Base-by-base conservation (phyloP, 2,113 vertebrate species). In the Rana temporaria region DNA sequence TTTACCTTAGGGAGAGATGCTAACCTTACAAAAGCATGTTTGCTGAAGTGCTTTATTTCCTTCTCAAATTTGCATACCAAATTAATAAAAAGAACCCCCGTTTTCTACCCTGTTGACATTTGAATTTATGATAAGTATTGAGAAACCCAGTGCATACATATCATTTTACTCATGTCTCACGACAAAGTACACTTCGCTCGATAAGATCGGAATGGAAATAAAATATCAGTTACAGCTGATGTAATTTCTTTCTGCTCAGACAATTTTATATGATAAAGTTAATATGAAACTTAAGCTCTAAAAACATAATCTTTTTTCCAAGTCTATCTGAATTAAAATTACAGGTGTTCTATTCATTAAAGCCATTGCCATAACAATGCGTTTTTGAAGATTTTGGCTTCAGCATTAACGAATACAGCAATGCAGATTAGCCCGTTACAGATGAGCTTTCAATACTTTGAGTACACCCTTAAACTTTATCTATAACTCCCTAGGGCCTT, bases 21-120 rank as follows among this genome's bases (percentile, higher is more conserved):
- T 83, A 83, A 83, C 63, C 53, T 76, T 83, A 83, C 72, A 68
- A 82, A 75, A 67, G 71, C 70, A 75, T 82, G 71, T 82, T 82
- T 82, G 80, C 80, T 75, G 62, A 82, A 82, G 69, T 82, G 80
- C 63, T 75, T 75, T 75, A 74, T 74, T 73, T 72, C 48, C 79
- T 74, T 74, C 17, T 20, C 63, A 82, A 82, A 82, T 82, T 74
- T 75, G 53, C 62, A 82, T 74, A 74, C n/a, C 19, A 82, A 82
- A 74, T 74, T 64, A 74, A 73, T 56, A 74, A 82, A 81, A 34
- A 56, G 30, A 65, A 65, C 53, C 55, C 70, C 30, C 55, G 7
- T 42, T 59, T 68, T 24, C 24, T 38, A 48, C 62, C 70, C 79
- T 48, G 55, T 75, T 82, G 71, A 75, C 80, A 82, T 75, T 75